These are phyloP conservation scores for Syngnathus acus DNA, from an alignment of 2,797 vertebrate genomes.

Conservation along the genomic window DNA sequence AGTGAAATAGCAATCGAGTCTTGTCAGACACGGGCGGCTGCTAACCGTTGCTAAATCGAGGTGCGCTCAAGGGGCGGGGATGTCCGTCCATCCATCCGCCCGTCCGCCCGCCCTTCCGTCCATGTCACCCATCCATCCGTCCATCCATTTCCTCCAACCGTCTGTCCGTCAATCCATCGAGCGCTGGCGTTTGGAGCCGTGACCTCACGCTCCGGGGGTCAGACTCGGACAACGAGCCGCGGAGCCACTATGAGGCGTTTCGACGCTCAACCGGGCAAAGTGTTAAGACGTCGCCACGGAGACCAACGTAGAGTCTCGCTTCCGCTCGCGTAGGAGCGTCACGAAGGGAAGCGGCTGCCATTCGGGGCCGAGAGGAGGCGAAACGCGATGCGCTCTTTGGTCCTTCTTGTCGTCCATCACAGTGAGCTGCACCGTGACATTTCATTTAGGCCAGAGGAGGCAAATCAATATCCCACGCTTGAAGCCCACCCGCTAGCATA, in stretches of 20 bases:
- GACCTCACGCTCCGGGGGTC: background rate
- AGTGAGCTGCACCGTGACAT: constrained; percentile 2
- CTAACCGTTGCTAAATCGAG: no score
- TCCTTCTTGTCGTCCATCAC: background rate
- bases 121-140: no score
- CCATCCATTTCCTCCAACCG: no score
- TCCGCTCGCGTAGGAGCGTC: background rate
- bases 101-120: no score
- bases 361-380: background rate
- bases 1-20: no score
- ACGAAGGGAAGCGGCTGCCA: background rate
- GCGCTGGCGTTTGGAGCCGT: no score
- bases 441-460: constrained; percentile 1
- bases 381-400: background rate
- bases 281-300: background rate
- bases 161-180: no score
- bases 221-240: background rate
- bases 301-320: background rate
- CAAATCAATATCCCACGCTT: constrained; percentile 5
- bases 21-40: no score
- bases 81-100: no score
- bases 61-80: no score
- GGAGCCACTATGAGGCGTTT: background rate
- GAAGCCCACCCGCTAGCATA: background rate
- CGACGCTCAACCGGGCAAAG: constrained; percentile 6